phyloP scores from a whole-genome alignment of 2,888 invertebrate genomes.

The Ornithoptera alexandrae region DNA sequence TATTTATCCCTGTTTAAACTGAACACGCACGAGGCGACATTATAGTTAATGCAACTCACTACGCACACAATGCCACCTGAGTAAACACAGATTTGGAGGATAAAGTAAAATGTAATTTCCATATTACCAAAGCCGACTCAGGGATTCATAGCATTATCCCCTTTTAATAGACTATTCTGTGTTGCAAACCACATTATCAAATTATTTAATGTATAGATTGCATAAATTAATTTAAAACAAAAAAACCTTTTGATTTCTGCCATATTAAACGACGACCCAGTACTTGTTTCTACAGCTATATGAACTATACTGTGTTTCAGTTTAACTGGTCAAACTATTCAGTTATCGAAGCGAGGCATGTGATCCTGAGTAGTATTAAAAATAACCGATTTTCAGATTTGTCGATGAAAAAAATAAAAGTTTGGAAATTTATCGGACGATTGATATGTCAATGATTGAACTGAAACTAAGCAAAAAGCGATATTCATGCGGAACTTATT shows the following conservation, averaged over 20 bases:
- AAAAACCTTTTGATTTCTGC: not conserved
- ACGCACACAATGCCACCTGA: constrained; percentile 28
- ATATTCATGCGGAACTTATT: too few relatives aligned
- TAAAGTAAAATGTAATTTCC: constrained; percentile 30
- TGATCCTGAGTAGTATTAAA: not conserved
- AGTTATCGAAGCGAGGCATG: not conserved
- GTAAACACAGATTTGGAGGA: constrained; percentile 30
- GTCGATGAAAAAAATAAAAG: too few relatives aligned
- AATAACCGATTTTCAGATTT: too few relatives aligned
- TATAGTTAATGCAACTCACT: constrained; percentile 26
- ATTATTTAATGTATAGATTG: constrained; percentile 10
- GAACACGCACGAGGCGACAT: constrained; percentile 5
- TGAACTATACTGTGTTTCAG: not conserved
- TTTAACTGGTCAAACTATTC: not conserved
- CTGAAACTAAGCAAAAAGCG: too few relatives aligned
- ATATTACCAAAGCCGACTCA: constrained; percentile 29
- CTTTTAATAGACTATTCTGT: constrained; percentile 25
- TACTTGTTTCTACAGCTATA: too few relatives aligned
- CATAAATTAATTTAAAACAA: constrained; percentile 1
- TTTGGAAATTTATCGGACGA: too few relatives aligned
- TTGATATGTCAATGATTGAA: too few relatives aligned
- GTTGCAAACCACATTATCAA: constrained; percentile 17
- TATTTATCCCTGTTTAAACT: too few relatives aligned
- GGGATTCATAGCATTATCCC: constrained; percentile 25
- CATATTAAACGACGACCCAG: not conserved